Percentiles rank a stretch among this genome's conserved stretches.
Evolutionary conservation across 2,888 invertebrate genomes (phyloP).

Genomic region (Stictocephala bisonia): DNA sequence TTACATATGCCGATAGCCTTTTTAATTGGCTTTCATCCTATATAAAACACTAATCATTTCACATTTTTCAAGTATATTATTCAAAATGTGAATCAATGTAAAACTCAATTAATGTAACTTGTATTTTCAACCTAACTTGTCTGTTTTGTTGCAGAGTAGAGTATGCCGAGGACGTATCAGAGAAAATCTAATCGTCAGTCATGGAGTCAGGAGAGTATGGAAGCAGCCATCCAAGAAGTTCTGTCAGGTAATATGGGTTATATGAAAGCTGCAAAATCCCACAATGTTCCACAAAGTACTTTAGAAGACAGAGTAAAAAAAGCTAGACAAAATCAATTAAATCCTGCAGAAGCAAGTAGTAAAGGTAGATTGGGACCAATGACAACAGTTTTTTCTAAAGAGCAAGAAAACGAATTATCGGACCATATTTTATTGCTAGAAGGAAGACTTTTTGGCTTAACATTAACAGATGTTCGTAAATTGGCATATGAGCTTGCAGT

Average conservation of each 20-base stretch:
- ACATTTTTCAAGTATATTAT: too few relatives aligned
- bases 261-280: neutral
- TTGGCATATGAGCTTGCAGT: conserved; percentile 1
- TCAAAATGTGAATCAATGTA: too few relatives aligned
- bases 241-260: neutral
- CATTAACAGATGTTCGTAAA: conserved; percentile 8
- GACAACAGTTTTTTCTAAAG: conserved; percentile 19
- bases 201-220: neutral
- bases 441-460: conserved; percentile 22
- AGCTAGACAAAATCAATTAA: too few relatives aligned
- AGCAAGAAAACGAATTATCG: neutral
- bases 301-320: conserved; percentile 12
- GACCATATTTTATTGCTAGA: conserved; percentile 19
- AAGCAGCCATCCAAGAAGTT: neutral
- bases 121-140: too few relatives aligned
- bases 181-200: neutral
- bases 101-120: too few relatives aligned
- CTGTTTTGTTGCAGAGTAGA: too few relatives aligned
- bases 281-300: conserved; percentile 4
- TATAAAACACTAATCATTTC: too few relatives aligned
- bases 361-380: too few relatives aligned
- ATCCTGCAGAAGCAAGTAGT: too few relatives aligned
- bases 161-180: neutral
- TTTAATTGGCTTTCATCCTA: too few relatives aligned
- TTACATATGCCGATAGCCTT: too few relatives aligned